Base-by-base conservation (phyloP, 2,888 invertebrate genomes). In the Nemurella pictetii region DNA sequence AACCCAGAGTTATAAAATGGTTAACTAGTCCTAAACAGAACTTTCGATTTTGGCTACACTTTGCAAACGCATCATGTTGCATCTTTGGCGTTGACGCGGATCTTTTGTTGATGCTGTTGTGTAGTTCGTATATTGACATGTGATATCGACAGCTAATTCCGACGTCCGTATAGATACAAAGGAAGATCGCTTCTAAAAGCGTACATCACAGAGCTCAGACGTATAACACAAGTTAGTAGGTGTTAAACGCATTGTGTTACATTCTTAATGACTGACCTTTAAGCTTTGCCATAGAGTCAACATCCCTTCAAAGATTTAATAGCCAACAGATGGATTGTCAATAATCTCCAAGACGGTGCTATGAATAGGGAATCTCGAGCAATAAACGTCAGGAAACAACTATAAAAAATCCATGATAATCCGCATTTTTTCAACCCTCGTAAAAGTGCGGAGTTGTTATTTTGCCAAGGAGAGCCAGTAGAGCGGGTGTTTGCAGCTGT, bases 331-430 rank as follows among this genome's bases (percentile, higher is more conserved):
- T 78, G 78, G 9, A n/a, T 28, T 29, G 28, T 78, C 78, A 27
- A 28, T 75, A 78, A 20, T 55, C 55, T 55, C 20, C 20, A 78
- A 78, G 78, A n/a, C 28, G 9, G 30, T 29, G 78, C 78, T 78
- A 30, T 78, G 78, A 78, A 78, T 78, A 30, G 78, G 20, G 30
- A 30, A 78, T 78, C 28, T 29, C 29, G 78, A 28, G 78, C 30
- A 78, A 78, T 78, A 78, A 78, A 78, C n/a, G 78, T 78, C 78
- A 78, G 78, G 78, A 78, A 78, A 29, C 27, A 30, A n/a, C 28
- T 25, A 29, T 78, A 78, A 78, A 30, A 78, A 78, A 29, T 28
- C 28, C 78, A 20, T 28, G 78, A 78, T 78, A 78, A 78, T 78
- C 78, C 78, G 78, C 78, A 28, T 78, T n/a, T 78, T 30, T 78